Evolutionary conservation across 2,888 invertebrate species (phyloP), one percentile per base, ranked within the genome.

Genomic region (Lucinisca nassula): DNA sequence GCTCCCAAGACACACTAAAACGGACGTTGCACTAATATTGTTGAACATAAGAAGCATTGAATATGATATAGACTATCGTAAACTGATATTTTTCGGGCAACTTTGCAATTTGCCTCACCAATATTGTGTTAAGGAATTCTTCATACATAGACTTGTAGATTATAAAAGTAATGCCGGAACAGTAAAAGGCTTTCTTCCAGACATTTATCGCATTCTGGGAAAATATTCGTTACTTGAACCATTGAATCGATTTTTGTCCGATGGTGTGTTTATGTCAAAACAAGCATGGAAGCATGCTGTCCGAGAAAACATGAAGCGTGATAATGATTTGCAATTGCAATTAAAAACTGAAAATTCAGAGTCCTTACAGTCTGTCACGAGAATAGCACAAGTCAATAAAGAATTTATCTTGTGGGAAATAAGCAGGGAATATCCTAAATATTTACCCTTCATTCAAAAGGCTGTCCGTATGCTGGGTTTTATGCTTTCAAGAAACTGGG

Each of bases 81-180:
- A 70, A 30, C 21, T 70, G 30, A 30, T 35, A 24, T 70, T 70
- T 70, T 70, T 70, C 30, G 4, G 70, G 4, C 70, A 70, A 70
- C n/a, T 70, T 8, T 70, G 70, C n/a, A 12, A 30, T 30, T 21
- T 70, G 10, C 70, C 32, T 21, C 12, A 24, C 6, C 12, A 30
- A 12, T 70, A 70, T 70, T 4, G 12, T 4, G 80, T 73, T 14
- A 80, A 74, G 55, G 21, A 58, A 24, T 21, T 80, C 12, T 80
- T 80, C 35, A 45, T n/a, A 32, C 17, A 40, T n/a, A 32, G 79
- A 49, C 72, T 72, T 55, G 8, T 55, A 6, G 21, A 55, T 21
- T 55, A 14, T 55, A n/a, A 21, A 14, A 55, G n/a, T 55, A 4
- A 8, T 8, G n/a, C 21, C 4, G 21, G n/a, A n/a, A 14, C 17